Conservation (phyloP, 2,888 invertebrate genomes). For the Platycheirus rosarum region DNA sequence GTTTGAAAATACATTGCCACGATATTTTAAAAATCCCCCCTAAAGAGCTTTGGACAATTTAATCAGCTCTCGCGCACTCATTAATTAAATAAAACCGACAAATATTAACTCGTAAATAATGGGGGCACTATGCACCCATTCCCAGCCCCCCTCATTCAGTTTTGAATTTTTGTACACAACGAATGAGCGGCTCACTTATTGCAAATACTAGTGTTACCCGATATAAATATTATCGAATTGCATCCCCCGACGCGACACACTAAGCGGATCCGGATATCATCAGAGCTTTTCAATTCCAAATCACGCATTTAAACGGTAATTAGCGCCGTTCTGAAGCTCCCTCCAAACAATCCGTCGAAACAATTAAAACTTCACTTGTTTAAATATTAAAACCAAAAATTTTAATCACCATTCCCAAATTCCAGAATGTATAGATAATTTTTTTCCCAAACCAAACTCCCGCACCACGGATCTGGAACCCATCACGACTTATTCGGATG, state of each 20-base stretch:
- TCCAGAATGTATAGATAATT: slow-evolving; percentile 15
- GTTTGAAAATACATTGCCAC: slow-evolving; percentile 8
- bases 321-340: slow-evolving; percentile 29
- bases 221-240: slow-evolving; percentile 15
- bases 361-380: slow-evolving; percentile 36
- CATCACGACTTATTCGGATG: neutral
- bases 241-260: neutral
- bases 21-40: neutral
- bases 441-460: slow-evolving; percentile 7
- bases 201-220: slow-evolving; percentile 2
- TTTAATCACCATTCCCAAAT: slow-evolving; percentile 46
- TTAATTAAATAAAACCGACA: slow-evolving; percentile 67
- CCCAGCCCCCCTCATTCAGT: neutral
- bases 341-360: slow-evolving; percentile 6
- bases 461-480: neutral
- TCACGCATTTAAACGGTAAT: slow-evolving; percentile 52
- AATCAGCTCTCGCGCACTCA: slow-evolving; percentile 67
- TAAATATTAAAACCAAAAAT: slow-evolving; percentile 54
- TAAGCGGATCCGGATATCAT: slow-evolving; percentile 29
- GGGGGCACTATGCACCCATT: slow-evolving; percentile 1
- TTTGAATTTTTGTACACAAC: slow-evolving; percentile 42
- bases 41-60: slow-evolving; percentile 49
- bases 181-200: slow-evolving; percentile 40
- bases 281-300: slow-evolving; percentile 16
- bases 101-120: slow-evolving; percentile 54